Percentiles rank a stretch among this genome's conserved stretches.
These are phyloP conservation scores for Nannoperca australis DNA, from an alignment of 2,797 vertebrate genomes.

Conservation along the genomic window DNA sequence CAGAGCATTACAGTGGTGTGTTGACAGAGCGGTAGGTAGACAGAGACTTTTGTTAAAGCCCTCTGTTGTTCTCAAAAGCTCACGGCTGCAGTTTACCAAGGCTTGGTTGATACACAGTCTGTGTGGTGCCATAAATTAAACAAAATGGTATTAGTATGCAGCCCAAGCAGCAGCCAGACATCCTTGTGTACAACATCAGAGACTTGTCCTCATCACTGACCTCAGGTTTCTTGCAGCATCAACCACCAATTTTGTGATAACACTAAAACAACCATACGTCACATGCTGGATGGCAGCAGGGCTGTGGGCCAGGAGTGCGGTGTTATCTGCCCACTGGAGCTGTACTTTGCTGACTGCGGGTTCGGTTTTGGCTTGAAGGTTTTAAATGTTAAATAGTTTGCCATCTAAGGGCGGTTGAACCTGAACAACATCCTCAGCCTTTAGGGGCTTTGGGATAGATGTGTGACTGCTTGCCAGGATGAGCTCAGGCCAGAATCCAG, in stretches of 20 bases:
- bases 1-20: neutral
- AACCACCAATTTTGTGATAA: constrained; percentile 21
- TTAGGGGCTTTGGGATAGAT: neutral
- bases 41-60: constrained; percentile 21
- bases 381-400: constrained; percentile 33
- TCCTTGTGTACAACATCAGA: constrained; percentile 27
- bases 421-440: constrained; percentile 17
- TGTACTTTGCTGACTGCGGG: constrained; percentile 37
- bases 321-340: constrained; percentile 47
- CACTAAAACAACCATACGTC: constrained; percentile 8
- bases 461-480: constrained; percentile 4
- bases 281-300: constrained; percentile 21
- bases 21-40: constrained; percentile 21
- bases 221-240: constrained; percentile 29
- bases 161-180: constrained; percentile 17
- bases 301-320: constrained; percentile 20
- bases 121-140: constrained; percentile 28
- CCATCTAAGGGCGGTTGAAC: constrained; percentile 4
- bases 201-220: constrained; percentile 15
- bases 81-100: constrained; percentile 18
- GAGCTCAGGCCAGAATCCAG: constrained; percentile 6
- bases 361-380: constrained; percentile 23
- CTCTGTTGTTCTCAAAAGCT: constrained; percentile 20
- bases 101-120: constrained; percentile 3
- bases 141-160: constrained; percentile 15